These are phyloP conservation scores for Stictocephala bisonia DNA, from an alignment of 2,888 invertebrate species.

Conservation along the genomic window DNA sequence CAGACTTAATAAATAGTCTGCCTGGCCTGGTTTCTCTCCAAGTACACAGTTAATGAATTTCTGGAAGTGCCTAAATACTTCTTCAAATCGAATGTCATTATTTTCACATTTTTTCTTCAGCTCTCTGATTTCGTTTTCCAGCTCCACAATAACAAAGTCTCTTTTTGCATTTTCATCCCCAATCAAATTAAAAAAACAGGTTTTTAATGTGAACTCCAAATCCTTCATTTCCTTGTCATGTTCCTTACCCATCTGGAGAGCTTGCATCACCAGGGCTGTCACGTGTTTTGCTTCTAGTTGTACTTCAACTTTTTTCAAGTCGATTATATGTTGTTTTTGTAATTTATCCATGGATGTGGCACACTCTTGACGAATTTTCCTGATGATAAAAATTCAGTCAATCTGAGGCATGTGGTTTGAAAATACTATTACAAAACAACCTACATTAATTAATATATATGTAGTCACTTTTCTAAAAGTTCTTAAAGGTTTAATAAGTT, in stretches of 20 bases:
- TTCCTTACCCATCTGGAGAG: not conserved
- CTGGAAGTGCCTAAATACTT: conserved; percentile 64
- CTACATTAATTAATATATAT: too few relatives aligned
- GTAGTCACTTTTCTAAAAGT: too few relatives aligned
- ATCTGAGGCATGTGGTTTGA: too few relatives aligned
- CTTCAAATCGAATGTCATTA: conserved; percentile 21
- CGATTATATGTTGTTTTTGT: not conserved
- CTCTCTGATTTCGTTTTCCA: conserved; percentile 30
- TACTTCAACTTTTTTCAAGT: not conserved
- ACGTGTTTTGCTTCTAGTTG: conserved; percentile 39
- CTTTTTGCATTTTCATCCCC: conserved; percentile 18
- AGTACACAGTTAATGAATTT: conserved; percentile 67
- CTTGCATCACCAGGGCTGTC: conserved; percentile 23
- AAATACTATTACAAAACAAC: too few relatives aligned
- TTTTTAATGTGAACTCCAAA: conserved; percentile 24
- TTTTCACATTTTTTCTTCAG: conserved; percentile 15
- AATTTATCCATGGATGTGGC: not conserved
- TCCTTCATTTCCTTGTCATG: conserved; percentile 33
- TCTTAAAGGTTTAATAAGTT: too few relatives aligned
- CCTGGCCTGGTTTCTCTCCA: conserved; percentile 65
- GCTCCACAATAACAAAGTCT: conserved; percentile 26
- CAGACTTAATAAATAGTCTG: conserved; percentile 65
- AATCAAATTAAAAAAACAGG: conserved; percentile 24
- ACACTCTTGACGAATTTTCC: conserved; percentile 14
- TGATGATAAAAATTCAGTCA: too few relatives aligned